Evolutionary conservation across 2,113 vertebrate species (phyloP), one percentile per base, ranked within the genome.

Genomic region (Scomber colias): DNA sequence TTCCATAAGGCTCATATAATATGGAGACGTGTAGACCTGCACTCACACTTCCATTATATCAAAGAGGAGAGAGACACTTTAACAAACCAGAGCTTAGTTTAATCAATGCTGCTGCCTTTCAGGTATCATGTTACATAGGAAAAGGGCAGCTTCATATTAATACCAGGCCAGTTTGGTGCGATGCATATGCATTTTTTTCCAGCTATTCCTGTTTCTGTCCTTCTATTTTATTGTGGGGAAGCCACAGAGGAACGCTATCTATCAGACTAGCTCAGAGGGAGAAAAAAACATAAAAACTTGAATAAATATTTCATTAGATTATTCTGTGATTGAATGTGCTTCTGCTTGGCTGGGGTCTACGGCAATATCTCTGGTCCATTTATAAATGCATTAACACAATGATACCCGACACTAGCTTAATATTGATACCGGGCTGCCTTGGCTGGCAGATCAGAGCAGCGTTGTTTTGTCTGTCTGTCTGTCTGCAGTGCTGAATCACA

Each of bases 241-340:
- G 54, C 89, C 75, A 82, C 80, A 76, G 85, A 83, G 79, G 69
- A 85, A 70, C 35, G 1, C 53, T 67, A 88, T 91, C 80, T 67
- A 83, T 87, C 83, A 91, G 75, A 78, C 74, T 19, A 24, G 77
- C 64, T 83, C 77, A 16, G 73, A 78, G 15, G 17, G 62, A 21
- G 48, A 48, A 50, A 85, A 86, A 83, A 91, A 91, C 24, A 88
- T 75, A 88, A 92, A 92, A 91, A 89, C 86, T 78, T 77, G 56
- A 89, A 87, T 95, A 90, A 92, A 94, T 93, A 93, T 93, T 94
- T 95, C 63, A 94, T 93, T 91, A 59, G 72, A 89, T 91, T 93
- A 93, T 93, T 93, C 87, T 78, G 72, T 92, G 89, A 93, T 94
- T 93, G 92, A 90, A 91, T 91, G 81, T 91, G 90, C 89, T 75